Percentiles rank a stretch among this genome's conserved stretches.
Conservation (phyloP, 1,140 invertebrate genomes). For the Ruditapes philippinarum region DNA sequence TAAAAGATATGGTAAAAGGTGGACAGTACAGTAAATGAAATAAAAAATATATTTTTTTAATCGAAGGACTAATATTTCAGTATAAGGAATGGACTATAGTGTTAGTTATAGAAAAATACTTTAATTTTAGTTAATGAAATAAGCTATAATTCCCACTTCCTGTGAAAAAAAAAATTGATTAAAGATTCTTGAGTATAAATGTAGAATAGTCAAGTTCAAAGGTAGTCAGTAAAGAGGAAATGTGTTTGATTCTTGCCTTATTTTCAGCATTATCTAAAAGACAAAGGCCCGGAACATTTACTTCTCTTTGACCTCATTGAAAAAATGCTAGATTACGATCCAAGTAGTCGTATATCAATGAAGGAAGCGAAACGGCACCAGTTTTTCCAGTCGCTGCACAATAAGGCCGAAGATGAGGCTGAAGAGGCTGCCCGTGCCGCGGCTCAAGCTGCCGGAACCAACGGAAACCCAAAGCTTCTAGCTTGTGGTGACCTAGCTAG, state of each 20-base stretch:
- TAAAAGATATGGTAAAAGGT: too few relatives aligned
- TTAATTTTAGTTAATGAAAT: too few relatives aligned
- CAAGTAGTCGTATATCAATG: conserved; percentile 95
- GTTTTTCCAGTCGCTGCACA: conserved; percentile 90
- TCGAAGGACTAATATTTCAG: too few relatives aligned
- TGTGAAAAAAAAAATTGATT: too few relatives aligned
- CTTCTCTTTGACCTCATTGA: conserved; percentile 97
- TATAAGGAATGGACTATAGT: too few relatives aligned
- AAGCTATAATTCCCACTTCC: background rate
- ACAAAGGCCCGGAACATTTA: conserved; percentile 94
- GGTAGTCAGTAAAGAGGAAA: background rate
- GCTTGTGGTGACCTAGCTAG: conserved; percentile 36
- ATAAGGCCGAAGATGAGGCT: conserved; percentile 60
- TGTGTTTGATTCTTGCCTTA: conserved; percentile 15
- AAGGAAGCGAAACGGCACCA: conserved; percentile 96
- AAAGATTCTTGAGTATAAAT: too few relatives aligned
- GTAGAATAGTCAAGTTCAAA: background rate
- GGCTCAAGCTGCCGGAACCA: background rate
- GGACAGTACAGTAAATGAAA: too few relatives aligned
- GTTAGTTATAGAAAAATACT: too few relatives aligned
- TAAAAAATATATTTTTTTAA: too few relatives aligned
- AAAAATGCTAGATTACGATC: conserved; percentile 99
- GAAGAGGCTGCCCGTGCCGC: conserved; percentile 44
- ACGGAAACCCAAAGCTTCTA: conserved; percentile 39
- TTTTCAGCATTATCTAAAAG: conserved; percentile 95